Evolutionary conservation across 2,113 vertebrate species (phyloP).

Genomic region (Psilopogon haemacephalus): DNA sequence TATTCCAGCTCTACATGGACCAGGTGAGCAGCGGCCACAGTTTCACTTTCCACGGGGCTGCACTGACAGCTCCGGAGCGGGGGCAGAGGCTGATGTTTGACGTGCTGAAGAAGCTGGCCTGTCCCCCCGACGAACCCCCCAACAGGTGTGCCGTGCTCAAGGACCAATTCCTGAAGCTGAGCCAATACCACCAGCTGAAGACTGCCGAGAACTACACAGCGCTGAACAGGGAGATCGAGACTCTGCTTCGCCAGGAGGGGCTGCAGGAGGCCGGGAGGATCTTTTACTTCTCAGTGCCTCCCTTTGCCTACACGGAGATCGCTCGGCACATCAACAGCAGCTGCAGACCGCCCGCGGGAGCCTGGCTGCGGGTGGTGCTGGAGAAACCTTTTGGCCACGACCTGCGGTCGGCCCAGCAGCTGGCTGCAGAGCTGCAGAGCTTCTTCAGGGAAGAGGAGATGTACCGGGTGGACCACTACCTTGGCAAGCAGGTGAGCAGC

Average conservation of each 20-base stretch:
- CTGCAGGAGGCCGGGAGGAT: constrained; percentile 86
- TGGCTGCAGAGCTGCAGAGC: constrained; percentile 79
- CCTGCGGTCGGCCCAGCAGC: constrained; percentile 82
- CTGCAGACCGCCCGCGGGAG: constrained; percentile 77
- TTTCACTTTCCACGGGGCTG: constrained; percentile 90
- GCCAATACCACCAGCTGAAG: constrained; percentile 84
- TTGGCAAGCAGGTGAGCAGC: constrained; percentile 91
- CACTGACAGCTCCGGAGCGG: constrained; percentile 65
- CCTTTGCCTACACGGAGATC: constrained; percentile 88
- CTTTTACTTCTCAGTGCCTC: constrained; percentile 93
- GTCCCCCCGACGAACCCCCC: constrained; percentile 67
- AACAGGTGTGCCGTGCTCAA: constrained; percentile 83
- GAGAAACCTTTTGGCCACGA: constrained; percentile 98
- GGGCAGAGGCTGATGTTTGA: constrained; percentile 80
- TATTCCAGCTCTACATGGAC: constrained; percentile 88
- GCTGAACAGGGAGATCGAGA: constrained; percentile 78
- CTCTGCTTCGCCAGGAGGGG: constrained; percentile 74
- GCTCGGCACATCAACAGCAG: constrained; percentile 84
- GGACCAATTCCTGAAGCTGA: constrained; percentile 86
- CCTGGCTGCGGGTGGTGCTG: constrained; percentile 90
- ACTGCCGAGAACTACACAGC: constrained; percentile 79
- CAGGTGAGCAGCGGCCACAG: constrained; percentile 81
- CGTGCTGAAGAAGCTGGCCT: constrained; percentile 83
- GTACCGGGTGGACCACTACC: constrained; percentile 95
- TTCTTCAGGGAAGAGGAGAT: constrained; percentile 93